These are phyloP conservation scores for Neodiprion virginianus DNA, from an alignment of 1,140 invertebrate genomes.

Conservation along the genomic window DNA sequence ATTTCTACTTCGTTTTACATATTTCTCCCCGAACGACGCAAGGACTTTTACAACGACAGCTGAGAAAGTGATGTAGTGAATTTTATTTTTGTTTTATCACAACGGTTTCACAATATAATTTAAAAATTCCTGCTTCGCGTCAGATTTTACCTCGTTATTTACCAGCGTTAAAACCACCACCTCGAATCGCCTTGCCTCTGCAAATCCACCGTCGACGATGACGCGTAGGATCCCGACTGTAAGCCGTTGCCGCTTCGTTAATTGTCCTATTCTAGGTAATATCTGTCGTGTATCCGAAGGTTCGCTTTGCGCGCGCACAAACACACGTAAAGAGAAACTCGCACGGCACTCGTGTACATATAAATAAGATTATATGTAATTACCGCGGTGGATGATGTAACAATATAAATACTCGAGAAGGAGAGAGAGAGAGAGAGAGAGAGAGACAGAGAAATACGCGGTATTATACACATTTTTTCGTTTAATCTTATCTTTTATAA, in stretches of 20 bases:
- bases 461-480: constrained; percentile 45
- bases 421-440: neutral
- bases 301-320: neutral
- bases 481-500: constrained; percentile 57
- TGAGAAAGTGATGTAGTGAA: too few species aligned
- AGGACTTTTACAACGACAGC: too few species aligned
- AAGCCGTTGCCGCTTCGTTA: too few species aligned
- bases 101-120: too few species aligned
- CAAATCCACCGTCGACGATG: too few species aligned
- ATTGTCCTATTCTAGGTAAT: constrained; percentile 41
- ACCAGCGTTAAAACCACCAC: neutral
- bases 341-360: neutral
- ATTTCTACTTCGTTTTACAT: too few species aligned
- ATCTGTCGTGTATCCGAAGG: too few species aligned
- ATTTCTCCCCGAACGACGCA: too few species aligned
- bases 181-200: too few species aligned
- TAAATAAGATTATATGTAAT: constrained; percentile 9
- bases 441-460: neutral
- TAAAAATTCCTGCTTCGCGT: too few species aligned
- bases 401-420: constrained; percentile 49
- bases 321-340: neutral
- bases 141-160: too few species aligned
- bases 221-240: too few species aligned
- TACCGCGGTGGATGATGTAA: constrained; percentile 45
- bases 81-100: neutral